phyloP scores from a whole-genome alignment of 2,113 vertebrate species.

The Sphaerodactylus townsendi region DNA sequence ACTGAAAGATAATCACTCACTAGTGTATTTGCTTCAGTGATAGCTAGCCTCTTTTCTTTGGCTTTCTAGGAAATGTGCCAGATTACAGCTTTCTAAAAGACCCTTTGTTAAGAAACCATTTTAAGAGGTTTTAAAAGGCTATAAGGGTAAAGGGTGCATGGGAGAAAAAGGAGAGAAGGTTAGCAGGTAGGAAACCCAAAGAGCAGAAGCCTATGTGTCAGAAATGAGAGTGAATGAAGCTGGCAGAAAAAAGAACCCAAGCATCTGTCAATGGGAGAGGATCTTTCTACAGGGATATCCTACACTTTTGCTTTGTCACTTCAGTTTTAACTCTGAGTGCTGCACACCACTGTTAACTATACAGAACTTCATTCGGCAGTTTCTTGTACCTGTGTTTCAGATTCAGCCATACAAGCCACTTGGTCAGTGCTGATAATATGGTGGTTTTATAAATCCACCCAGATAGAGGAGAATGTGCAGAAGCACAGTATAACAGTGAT shows the following conservation, averaged over 20 bases:
- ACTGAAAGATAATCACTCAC: not conserved
- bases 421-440: not conserved
- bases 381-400: not conserved
- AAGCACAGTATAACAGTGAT: not conserved
- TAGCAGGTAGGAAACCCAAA: not conserved
- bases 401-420: not conserved
- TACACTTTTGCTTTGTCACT: not conserved
- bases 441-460: too few relatives aligned
- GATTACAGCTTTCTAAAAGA: constrained; percentile 15
- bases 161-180: not conserved
- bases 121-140: not conserved
- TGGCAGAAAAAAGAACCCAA: not conserved
- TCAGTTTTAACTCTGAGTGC: not conserved
- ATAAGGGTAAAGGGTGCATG: not conserved
- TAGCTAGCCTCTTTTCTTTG: not conserved
- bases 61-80: constrained; percentile 19
- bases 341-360: too few relatives aligned
- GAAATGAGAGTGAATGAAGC: not conserved
- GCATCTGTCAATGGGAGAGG: not conserved
- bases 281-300: not conserved
- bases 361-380: not conserved
- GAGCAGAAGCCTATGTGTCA: not conserved
- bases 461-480: not conserved
- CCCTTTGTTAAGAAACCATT: constrained; percentile 11
- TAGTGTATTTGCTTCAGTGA: not conserved